Evolutionary conservation across 2,888 invertebrate species (phyloP).

Genomic region (Pelosia muscerda): DNA sequence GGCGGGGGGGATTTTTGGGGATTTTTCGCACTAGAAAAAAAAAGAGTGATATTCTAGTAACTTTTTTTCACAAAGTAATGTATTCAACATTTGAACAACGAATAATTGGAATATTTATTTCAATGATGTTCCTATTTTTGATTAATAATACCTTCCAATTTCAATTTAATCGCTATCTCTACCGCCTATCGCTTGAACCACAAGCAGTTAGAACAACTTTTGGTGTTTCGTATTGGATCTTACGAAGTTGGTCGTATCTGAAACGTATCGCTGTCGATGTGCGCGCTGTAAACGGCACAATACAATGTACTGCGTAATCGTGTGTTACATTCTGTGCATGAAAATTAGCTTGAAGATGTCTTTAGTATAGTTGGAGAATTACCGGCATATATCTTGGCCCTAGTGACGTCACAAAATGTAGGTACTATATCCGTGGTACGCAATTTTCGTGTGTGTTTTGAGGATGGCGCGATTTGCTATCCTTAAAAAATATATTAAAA

Average conservation of each 20-base stretch:
- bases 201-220: slow-evolving; percentile 59
- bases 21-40: too few species aligned
- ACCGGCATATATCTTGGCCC: too few species aligned
- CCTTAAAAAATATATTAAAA: too few species aligned
- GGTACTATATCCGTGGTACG: too few species aligned
- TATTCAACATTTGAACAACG: neutral
- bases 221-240: slow-evolving; percentile 64
- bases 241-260: slow-evolving; percentile 69
- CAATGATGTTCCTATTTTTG: neutral
- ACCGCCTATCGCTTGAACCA: slow-evolving; percentile 42
- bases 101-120: neutral
- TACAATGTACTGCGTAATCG: slow-evolving; percentile 39
- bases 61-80: neutral
- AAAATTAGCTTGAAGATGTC: slow-evolving; percentile 4
- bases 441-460: too few species aligned
- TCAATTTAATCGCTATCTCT: slow-evolving; percentile 8
- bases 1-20: too few species aligned
- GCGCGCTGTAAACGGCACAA: slow-evolving; percentile 45
- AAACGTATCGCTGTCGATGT: slow-evolving; percentile 62
- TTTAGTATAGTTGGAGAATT: neutral
- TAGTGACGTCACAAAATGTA: too few species aligned
- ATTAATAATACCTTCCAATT: neutral
- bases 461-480: too few species aligned
- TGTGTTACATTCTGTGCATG: slow-evolving; percentile 21
- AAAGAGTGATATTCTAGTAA: too few species aligned